phyloP scores from a whole-genome alignment of 2,888 invertebrate genomes.

The Stenichneumon culpator region DNA sequence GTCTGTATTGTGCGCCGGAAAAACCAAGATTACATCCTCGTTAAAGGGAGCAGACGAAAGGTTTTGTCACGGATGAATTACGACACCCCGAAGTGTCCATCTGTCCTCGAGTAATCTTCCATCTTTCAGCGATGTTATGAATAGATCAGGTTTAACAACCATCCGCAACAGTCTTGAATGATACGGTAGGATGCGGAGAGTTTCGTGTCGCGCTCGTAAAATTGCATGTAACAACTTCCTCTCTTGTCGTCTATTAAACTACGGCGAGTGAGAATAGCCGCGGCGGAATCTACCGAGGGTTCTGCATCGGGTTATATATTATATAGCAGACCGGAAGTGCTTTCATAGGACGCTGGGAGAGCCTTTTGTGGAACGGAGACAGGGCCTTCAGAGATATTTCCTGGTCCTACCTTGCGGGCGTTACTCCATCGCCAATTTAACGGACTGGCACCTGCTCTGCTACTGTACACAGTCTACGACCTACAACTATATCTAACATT shows the following conservation, averaged over 20 bases:
- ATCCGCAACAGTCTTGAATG: neutral
- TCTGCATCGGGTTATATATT: slow-evolving; percentile 9
- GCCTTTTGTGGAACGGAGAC: slow-evolving; percentile 47
- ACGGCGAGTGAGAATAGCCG: neutral
- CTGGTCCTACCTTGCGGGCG: slow-evolving; percentile 71
- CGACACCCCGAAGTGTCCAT: neutral
- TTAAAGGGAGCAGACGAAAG: neutral
- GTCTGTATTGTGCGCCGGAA: slow-evolving; percentile 14
- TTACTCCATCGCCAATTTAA: slow-evolving; percentile 79
- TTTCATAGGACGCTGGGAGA: slow-evolving; percentile 10
- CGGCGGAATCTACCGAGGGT: neutral
- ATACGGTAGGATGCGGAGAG: neutral
- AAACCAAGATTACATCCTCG: slow-evolving; percentile 11
- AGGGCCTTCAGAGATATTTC: slow-evolving; percentile 50
- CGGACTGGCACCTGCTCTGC: slow-evolving; percentile 77
- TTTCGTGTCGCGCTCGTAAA: slow-evolving; percentile 23
- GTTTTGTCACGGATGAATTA: slow-evolving; percentile 3
- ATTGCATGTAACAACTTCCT: slow-evolving; percentile 20
- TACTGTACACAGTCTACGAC: neutral
- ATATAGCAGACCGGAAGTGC: slow-evolving; percentile 18
- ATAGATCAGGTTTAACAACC: slow-evolving; percentile 6
- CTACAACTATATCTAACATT: neutral
- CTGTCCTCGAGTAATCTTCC: slow-evolving; percentile 6
- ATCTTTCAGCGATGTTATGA: slow-evolving; percentile 1
- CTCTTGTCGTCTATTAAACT: slow-evolving; percentile 1